Evolutionary conservation across 2,888 invertebrate species (phyloP).

Genomic region (Drosophila stalkeri): DNA sequence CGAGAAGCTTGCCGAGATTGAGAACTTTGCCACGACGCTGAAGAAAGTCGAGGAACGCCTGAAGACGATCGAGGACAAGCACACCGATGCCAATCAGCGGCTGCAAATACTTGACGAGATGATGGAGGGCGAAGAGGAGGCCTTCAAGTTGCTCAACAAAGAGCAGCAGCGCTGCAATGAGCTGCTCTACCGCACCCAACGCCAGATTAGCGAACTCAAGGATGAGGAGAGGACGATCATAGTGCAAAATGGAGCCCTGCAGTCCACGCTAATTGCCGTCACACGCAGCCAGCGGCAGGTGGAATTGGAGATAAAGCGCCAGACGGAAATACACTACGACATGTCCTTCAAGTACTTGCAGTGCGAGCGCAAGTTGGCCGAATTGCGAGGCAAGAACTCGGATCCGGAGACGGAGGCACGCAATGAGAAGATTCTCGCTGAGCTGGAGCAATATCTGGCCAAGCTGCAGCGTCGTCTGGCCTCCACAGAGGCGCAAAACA

Average conservation of each 20-base stretch:
- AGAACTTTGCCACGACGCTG: conserved; percentile 55
- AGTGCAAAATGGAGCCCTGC: conserved; percentile 74
- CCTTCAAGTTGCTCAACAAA: conserved; percentile 70
- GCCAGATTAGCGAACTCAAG: conserved; percentile 75
- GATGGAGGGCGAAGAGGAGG: conserved; percentile 79
- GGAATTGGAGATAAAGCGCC: conserved; percentile 86
- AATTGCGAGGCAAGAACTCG: conserved; percentile 82
- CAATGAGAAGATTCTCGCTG: conserved; percentile 83
- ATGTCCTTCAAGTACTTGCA: conserved; percentile 86
- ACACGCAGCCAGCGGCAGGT: conserved; percentile 62
- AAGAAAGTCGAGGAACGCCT: conserved; percentile 70
- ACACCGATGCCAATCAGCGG: conserved; percentile 81
- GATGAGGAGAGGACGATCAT: conserved; percentile 73
- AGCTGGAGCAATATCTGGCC: conserved; percentile 85
- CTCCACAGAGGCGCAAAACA: conserved; percentile 86
- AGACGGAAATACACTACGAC: conserved; percentile 88
- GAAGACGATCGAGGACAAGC: conserved; percentile 73
- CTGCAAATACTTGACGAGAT: conserved; percentile 83
- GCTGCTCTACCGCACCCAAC: conserved; percentile 81
- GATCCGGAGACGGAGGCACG: conserved; percentile 83
- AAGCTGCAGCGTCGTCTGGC: conserved; percentile 85
- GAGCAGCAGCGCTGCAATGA: conserved; percentile 81
- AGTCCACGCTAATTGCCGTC: conserved; percentile 62
- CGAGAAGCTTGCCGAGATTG: conserved; percentile 57
- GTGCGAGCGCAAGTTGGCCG: conserved; percentile 84